phyloP scores from a whole-genome alignment of 2,113 vertebrate genomes.

The Synchiropus splendidus region DNA sequence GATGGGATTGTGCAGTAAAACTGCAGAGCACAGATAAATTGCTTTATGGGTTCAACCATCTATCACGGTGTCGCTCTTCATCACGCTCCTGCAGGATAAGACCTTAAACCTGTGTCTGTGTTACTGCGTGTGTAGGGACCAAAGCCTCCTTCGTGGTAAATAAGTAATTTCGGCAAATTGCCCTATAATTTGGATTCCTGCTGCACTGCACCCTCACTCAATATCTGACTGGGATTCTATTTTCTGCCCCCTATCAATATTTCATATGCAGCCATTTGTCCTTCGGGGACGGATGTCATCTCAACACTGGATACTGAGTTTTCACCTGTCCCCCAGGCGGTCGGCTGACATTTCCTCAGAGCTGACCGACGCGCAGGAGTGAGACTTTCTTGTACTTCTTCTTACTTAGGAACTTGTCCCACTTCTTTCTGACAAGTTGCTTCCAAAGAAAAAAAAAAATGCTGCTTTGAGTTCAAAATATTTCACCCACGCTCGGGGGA shows the following conservation, averaged over 20 bases:
- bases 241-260: slow-evolving; percentile 66
- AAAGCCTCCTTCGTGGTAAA: slow-evolving; percentile 38
- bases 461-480: background rate
- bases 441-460: background rate
- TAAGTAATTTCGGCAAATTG: slow-evolving; percentile 63
- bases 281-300: slow-evolving; percentile 52
- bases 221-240: slow-evolving; percentile 52
- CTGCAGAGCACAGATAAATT: slow-evolving; percentile 31
- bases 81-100: slow-evolving; percentile 43
- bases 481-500: background rate
- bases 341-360: slow-evolving; percentile 35
- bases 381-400: slow-evolving; percentile 18
- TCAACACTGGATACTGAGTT: slow-evolving; percentile 36
- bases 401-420: slow-evolving; percentile 25
- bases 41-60: slow-evolving; percentile 32
- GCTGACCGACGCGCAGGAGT: slow-evolving; percentile 9
- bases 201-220: slow-evolving; percentile 23
- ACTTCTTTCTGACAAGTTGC: slow-evolving; percentile 10
- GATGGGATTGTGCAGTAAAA: background rate
- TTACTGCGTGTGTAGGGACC: slow-evolving; percentile 52
- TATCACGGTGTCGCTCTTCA: slow-evolving; percentile 40
- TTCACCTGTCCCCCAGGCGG: slow-evolving; percentile 33
- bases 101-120: slow-evolving; percentile 47
- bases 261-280: slow-evolving; percentile 62
- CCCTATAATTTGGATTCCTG: slow-evolving; percentile 40